These are phyloP conservation scores for Scaptodrosophila latifasciaeformis DNA, from an alignment of 2,888 invertebrate genomes.

Conservation along the genomic window DNA sequence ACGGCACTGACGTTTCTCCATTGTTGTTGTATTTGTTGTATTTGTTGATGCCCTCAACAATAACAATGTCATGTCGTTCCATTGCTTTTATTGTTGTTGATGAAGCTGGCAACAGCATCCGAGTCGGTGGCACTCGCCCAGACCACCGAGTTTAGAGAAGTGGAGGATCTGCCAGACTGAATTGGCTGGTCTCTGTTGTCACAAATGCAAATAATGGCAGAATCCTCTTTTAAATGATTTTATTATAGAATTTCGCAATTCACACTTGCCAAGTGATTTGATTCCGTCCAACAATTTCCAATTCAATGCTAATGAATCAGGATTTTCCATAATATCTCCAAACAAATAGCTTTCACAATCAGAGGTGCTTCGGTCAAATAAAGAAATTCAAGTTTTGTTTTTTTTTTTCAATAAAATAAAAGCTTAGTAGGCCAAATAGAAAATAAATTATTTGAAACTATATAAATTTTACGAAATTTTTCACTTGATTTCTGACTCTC, in stretches of 20 bases:
- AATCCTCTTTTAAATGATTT: conserved; percentile 60
- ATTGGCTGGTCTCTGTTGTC: conserved; percentile 45
- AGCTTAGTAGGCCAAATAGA: no score
- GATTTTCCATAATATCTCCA: no score
- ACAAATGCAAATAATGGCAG: conserved; percentile 73
- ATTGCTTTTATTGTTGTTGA: conserved; percentile 43
- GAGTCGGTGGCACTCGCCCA: conserved; percentile 15
- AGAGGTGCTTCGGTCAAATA: no score
- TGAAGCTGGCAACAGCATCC: conserved; percentile 26
- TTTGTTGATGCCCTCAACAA: conserved; percentile 44
- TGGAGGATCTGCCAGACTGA: conserved; percentile 9
- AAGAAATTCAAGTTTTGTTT: no score
- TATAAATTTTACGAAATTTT: no score
- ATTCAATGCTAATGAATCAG: no score
- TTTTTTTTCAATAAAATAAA: no score
- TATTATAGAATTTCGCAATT: conserved; percentile 68
- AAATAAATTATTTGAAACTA: no score
- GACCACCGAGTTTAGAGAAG: conserved; percentile 11
- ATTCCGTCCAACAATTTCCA: no score
- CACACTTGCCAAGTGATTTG: no score
- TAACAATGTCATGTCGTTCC: conserved; percentile 42
- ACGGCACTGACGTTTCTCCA: conserved; percentile 15
- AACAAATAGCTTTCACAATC: no score
- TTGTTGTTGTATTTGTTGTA: conserved; percentile 32
- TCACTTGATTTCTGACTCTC: no score